phyloP scores from a whole-genome alignment of 2,888 invertebrate species.

The Invenusta paracnida region DNA sequence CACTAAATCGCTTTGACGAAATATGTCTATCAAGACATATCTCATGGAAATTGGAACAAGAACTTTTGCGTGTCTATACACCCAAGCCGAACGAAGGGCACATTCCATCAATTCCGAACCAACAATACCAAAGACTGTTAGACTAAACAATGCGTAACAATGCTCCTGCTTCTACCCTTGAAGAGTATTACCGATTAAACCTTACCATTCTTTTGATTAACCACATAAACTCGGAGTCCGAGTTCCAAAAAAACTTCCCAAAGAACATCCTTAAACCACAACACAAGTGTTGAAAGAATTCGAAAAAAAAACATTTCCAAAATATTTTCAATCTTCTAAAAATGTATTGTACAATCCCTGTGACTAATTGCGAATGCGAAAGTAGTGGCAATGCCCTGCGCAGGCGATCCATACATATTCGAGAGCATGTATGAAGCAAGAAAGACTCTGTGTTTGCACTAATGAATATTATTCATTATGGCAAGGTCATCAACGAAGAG shows the following conservation, averaged over 20 bases:
- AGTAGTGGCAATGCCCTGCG: background rate
- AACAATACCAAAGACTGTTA: background rate
- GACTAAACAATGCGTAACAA: constrained; percentile 1
- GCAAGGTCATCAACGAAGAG: background rate
- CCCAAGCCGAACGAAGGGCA: background rate
- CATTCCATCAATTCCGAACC: background rate
- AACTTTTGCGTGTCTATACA: background rate
- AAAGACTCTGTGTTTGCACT: background rate
- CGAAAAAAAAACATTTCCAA: background rate
- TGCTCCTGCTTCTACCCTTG: background rate
- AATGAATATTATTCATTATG: background rate
- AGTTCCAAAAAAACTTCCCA: background rate
- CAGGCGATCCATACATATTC: background rate
- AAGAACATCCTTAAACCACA: background rate
- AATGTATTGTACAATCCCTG: background rate
- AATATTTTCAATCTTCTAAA: background rate
- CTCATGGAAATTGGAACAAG: background rate
- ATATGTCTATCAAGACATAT: background rate
- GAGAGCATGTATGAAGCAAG: background rate
- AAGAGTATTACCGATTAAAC: background rate
- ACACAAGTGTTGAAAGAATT: background rate
- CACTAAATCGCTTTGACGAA: background rate
- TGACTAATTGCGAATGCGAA: constrained; percentile 1
- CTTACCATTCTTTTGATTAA: background rate
- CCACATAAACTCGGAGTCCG: background rate